Conservation (phyloP, 2,113 vertebrate genomes). For the Cottus gobio region DNA sequence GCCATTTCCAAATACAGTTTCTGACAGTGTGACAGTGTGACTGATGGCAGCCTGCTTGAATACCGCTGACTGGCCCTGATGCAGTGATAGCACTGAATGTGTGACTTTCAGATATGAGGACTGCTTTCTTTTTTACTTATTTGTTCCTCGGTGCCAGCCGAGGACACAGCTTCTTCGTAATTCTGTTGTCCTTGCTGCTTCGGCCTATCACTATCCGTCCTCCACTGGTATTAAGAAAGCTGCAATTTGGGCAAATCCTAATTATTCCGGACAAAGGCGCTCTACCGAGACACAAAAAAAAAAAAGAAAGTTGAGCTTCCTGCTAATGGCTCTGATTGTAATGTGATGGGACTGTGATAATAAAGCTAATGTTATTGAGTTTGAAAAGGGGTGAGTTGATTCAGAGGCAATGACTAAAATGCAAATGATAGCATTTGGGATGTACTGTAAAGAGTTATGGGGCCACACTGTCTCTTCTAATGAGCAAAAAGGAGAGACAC, state of each 20-base stretch:
- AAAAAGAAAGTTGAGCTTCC: slow-evolving; percentile 25
- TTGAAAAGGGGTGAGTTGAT: slow-evolving; percentile 41
- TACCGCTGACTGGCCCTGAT: slow-evolving; percentile 39
- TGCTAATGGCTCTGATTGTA: slow-evolving; percentile 56
- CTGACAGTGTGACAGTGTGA: slow-evolving; percentile 65
- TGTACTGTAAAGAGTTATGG: slow-evolving; percentile 61
- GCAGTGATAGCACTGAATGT: slow-evolving; percentile 10
- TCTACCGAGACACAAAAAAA: slow-evolving; percentile 5
- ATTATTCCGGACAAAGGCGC: slow-evolving; percentile 42
- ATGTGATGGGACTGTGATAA: slow-evolving; percentile 38
- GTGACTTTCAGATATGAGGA: slow-evolving; percentile 39
- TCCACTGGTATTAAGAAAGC: not conserved
- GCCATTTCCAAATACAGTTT: slow-evolving; percentile 64
- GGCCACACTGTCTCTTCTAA: slow-evolving; percentile 65
- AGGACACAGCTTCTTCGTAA: slow-evolving; percentile 40
- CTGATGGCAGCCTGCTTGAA: slow-evolving; percentile 50
- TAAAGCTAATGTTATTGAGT: slow-evolving; percentile 53
- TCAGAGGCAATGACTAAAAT: slow-evolving; percentile 61
- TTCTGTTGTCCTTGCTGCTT: slow-evolving; percentile 33
- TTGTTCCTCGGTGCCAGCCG: slow-evolving; percentile 6
- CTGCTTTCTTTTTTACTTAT: slow-evolving; percentile 31
- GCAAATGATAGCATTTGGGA: slow-evolving; percentile 66
- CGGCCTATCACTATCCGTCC: slow-evolving; percentile 29
- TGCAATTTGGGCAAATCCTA: slow-evolving; percentile 35
- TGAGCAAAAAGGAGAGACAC: slow-evolving; percentile 57